Evolutionary conservation across 2,113 vertebrate genomes (phyloP), one percentile per base, ranked within the genome.

Genomic region (Regulus satrapa): DNA sequence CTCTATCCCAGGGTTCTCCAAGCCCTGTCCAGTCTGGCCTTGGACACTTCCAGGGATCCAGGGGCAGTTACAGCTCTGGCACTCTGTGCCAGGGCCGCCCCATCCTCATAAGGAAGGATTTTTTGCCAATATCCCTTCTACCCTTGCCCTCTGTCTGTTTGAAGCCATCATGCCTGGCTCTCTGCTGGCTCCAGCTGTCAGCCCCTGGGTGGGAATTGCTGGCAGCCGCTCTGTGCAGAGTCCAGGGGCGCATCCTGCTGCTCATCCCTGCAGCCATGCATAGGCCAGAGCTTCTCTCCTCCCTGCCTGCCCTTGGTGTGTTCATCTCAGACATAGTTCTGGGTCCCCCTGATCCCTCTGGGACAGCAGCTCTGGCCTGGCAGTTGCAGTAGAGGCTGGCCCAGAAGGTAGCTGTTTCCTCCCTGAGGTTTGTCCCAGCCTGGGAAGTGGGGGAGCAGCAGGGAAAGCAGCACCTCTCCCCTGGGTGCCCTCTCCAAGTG

Each of bases 291-390:
- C 45, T 24, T 51, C 28, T 23, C 18, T 49, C 18, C 43, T n/a
- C 8, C 36, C 34, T 6, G 0, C 56, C 11, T 5, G 3, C 9
- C 38, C 52, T 46, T 2, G 4, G 25, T 1, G 4, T 26, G 25
- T 2, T 19, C 38, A 36, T 43, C 63, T 45, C 9, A 3, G 68
- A 8, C 3, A 15, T 7, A 12, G 26, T 5, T 41, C 25, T 5
- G 5, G 46, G 12, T 58, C 21, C 36, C 21, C 18, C 55, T 40
- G 16, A 9, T 19, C 23, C 5, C 38, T 28, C 51, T 2, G 24
- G 23, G 20, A 8, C 72, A 36, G 77, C 55, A 55, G 25, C 56
- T 71, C 71, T 59, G 11, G 71, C 45, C 49, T n/a, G 12, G 26
- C 2, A 8, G 15, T 5, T 4, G 3, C 5, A 3, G 14, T 0